Base-by-base conservation (phyloP, 2,888 invertebrate genomes). In the Eristalis arbustorum region DNA sequence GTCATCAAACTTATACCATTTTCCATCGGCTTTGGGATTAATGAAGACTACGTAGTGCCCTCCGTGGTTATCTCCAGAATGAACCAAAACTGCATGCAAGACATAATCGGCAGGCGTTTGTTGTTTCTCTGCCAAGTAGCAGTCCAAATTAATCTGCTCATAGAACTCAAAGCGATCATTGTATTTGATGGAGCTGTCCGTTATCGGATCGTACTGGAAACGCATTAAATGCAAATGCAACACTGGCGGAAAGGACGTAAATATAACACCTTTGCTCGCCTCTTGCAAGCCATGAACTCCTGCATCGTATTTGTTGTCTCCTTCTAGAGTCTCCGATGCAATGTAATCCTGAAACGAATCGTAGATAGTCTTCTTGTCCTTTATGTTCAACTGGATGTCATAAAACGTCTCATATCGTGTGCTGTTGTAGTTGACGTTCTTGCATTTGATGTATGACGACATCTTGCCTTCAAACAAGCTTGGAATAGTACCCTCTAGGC, bases 11-110 rank as follows among this genome's bases (percentile, higher is more conserved):
- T 99, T 99, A 89, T 92, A 92, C 93, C 97, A 97, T 94, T 96
- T 97, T 85, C 97, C 98, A 91, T 98, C 98, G 34, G 98, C 98
- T 91, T 96, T 96, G 0, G 99, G 99, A 94, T 99, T 99, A 90
- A 99, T 99, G 93, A 98, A 99, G 75, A 99, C 99, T 80, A 99
- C 99, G 93, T 99, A 99, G 93, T 99, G 99, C 0, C 99, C 99
- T 13, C 99, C 99, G 91, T 99, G 99, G 94, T 99, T 99, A 93
- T 99, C 99, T 0, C 99, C 99, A 77, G 98, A 98, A 93, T 99
- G 99, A n/a, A 99, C 99, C 85, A 99, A 94, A 68, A 99, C 99
- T 25, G 99, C 98, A 91, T 99, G 98, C 71, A 99, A 94, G 10
- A 98, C 97, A 92, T 99, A 99, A 91, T 96, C 95, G 31, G 97